Evolutionary conservation across 2,888 invertebrate species (phyloP).

Genomic region (Caenorhabditis uteleia): DNA sequence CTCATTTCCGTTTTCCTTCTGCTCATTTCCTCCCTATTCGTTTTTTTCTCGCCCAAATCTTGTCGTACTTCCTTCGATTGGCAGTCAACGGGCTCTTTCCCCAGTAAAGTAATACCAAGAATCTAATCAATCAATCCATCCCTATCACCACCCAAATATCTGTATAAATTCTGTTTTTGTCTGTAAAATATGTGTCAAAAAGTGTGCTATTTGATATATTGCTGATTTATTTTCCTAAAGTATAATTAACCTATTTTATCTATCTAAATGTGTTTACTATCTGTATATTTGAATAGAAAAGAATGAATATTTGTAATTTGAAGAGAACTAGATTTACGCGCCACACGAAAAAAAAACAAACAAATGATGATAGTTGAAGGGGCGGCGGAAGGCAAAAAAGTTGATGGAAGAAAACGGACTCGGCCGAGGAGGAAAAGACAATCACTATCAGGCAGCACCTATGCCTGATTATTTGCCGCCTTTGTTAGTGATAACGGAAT

Average conservation of each 20-base stretch:
- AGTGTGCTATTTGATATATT: no score
- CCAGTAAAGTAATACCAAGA: conserved; percentile 6
- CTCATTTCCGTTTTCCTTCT: neutral
- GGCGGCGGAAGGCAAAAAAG: no score
- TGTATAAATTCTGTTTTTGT: conserved; percentile 35
- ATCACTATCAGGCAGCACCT: no score
- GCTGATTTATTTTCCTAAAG: conserved; percentile 18
- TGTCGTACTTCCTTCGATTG: conserved; percentile 31
- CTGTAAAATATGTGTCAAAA: conserved; percentile 35
- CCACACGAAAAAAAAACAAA: no score
- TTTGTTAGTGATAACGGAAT: no score
- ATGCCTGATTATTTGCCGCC: no score
- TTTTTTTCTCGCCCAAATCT: conserved; percentile 22
- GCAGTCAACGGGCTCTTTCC: conserved; percentile 26
- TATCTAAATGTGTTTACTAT: conserved; percentile 19
- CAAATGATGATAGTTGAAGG: no score
- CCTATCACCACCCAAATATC: conserved; percentile 18
- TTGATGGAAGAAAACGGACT: no score
- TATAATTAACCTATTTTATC: conserved; percentile 15
- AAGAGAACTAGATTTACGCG: no score
- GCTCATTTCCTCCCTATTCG: neutral
- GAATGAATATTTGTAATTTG: no score
- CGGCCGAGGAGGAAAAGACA: no score
- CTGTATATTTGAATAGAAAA: conserved; percentile 24
- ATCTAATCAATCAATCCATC: conserved; percentile 11